Percentiles rank a stretch among this genome's conserved stretches.
Conservation (phyloP, 1,140 invertebrate genomes). For the Heliconius hermathena region DNA sequence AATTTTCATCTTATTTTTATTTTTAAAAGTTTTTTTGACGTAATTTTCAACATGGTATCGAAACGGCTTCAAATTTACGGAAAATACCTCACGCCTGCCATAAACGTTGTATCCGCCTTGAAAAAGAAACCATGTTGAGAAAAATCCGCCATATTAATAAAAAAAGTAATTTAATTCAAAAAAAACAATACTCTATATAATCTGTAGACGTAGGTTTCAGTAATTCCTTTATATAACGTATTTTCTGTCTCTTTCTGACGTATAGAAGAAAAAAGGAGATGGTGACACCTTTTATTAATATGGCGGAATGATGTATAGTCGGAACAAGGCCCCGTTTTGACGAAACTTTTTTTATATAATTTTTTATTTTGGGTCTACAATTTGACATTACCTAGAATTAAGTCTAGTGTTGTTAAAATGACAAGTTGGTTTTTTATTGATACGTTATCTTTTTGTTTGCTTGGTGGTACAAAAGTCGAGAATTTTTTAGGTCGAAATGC, state of each 20-base stretch:
- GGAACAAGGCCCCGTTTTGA: conserved; percentile 27
- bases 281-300: conserved; percentile 27
- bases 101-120: conserved; percentile 39
- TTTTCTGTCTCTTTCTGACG: conserved; percentile 4
- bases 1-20: conserved; percentile 40
- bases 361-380: conserved; percentile 54
- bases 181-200: not conserved
- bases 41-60: conserved; percentile 39
- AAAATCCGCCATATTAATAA: conserved; percentile 26
- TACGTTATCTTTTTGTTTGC: conserved; percentile 18
- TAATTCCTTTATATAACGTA: not conserved
- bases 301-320: conserved; percentile 31
- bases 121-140: not conserved
- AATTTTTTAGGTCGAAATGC: not conserved
- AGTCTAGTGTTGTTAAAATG: conserved; percentile 78
- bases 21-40: conserved; percentile 35
- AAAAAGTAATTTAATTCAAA: not conserved
- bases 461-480: not conserved
- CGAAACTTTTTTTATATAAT: conserved; percentile 39
- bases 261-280: not conserved
- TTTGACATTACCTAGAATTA: conserved; percentile 79
- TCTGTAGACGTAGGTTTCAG: conserved; percentile 6
- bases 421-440: conserved; percentile 67
- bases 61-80: conserved; percentile 22
- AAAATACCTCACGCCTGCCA: conserved; percentile 40